These are phyloP conservation scores for Ennomos fuscantarius DNA, from an alignment of 2,888 invertebrate species.

Conservation along the genomic window DNA sequence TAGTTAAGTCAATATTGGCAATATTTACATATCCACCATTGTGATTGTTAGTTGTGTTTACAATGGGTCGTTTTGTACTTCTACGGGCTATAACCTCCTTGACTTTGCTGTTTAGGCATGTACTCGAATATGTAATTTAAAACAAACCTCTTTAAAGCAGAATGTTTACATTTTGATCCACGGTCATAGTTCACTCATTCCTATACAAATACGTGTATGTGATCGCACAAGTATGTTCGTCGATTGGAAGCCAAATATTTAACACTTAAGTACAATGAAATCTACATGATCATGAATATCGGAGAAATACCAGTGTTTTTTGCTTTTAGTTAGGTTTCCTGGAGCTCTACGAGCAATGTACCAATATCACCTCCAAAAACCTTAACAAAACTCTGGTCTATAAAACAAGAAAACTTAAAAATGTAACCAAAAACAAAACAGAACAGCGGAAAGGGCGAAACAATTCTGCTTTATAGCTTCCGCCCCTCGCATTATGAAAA, in stretches of 20 bases:
- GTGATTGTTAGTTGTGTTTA: too few relatives aligned
- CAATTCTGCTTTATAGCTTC: constrained; percentile 77
- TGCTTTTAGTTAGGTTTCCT: background rate
- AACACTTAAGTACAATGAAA: background rate
- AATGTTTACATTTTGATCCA: background rate
- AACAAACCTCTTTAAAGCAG: too few relatives aligned
- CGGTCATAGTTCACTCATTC: background rate
- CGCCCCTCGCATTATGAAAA: constrained; percentile 77
- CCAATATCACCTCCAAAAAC: constrained; percentile 12
- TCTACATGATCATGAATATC: too few relatives aligned
- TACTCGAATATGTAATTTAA: too few relatives aligned
- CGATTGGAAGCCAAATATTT: constrained; percentile 23
- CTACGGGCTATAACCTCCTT: too few relatives aligned
- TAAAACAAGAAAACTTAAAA: constrained; percentile 44
- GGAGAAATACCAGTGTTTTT: too few relatives aligned
- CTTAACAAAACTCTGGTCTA: constrained; percentile 10
- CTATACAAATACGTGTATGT: background rate
- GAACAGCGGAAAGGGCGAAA: constrained; percentile 64
- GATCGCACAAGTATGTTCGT: background rate
- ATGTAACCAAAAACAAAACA: constrained; percentile 48
- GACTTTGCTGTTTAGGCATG: too few relatives aligned
- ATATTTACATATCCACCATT: too few relatives aligned
- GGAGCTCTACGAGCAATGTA: background rate
- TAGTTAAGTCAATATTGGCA: too few relatives aligned
- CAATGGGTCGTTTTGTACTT: too few relatives aligned